phyloP scores from a whole-genome alignment of 92 coral and sea anemone species.

The Phenganax subtilis region DNA sequence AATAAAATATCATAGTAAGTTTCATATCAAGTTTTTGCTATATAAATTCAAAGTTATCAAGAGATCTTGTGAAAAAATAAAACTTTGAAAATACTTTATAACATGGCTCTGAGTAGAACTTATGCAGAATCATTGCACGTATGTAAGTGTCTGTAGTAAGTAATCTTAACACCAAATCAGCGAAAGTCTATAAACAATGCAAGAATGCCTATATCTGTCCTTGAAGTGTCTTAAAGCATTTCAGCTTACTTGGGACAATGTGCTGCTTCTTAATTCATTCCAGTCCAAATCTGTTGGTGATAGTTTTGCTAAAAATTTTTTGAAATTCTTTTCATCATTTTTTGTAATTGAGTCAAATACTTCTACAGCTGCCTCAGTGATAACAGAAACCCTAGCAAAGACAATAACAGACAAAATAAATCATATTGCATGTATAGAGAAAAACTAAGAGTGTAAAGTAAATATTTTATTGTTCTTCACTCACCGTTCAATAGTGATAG shows the following conservation, averaged over 20 bases:
- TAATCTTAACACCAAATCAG: too few species aligned
- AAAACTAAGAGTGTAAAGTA: not conserved
- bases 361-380: constrained; percentile 12
- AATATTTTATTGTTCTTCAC: not conserved
- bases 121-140: too few species aligned
- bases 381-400: not conserved
- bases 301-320: not conserved
- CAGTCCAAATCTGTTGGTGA: constrained; percentile 2
- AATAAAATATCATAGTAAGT: not conserved
- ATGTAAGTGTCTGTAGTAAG: too few species aligned
- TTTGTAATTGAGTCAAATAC: not conserved
- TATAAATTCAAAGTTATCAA: too few species aligned
- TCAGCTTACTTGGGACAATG: not conserved
- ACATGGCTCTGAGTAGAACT: too few species aligned
- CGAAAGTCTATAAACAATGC: too few species aligned
- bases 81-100: too few species aligned
- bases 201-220: too few species aligned
- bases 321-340: not conserved
- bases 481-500: constrained; percentile 31
- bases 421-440: not conserved
- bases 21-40: not conserved
- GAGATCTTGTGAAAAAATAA: too few species aligned
- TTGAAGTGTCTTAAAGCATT: not conserved
- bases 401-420: not conserved
- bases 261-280: not conserved